A percentile compares a stretch with the other conserved stretches of the same genome.
These are phyloP conservation scores for Accipiter virgatus DNA, from an alignment of 2,113 vertebrate genomes.

Conservation along the genomic window DNA sequence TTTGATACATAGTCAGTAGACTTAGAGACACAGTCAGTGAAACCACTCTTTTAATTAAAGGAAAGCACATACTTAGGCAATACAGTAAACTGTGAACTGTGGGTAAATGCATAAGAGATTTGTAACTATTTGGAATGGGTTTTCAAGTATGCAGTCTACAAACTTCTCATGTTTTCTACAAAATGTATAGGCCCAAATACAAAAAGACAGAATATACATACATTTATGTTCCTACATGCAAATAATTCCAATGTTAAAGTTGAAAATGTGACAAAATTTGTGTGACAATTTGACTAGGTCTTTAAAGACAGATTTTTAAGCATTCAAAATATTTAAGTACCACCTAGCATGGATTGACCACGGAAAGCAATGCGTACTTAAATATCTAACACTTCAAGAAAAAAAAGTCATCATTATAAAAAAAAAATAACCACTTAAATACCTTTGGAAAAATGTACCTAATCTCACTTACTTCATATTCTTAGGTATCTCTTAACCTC, in stretches of 20 bases:
- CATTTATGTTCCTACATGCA: not conserved
- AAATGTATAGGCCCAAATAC: not conserved
- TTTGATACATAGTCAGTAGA: not conserved
- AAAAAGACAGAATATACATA: not conserved
- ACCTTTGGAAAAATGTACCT: not conserved
- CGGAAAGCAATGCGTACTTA: not conserved
- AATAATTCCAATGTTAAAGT: not conserved
- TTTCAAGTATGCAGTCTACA: not conserved
- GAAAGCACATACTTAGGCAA: not conserved
- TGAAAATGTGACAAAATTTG: not conserved
- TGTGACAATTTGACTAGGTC: not conserved
- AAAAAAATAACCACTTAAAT: not conserved
- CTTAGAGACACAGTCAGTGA: not conserved
- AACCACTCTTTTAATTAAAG: not conserved
- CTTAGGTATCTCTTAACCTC: not conserved
- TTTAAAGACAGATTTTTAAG: not conserved
- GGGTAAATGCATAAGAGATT: not conserved
- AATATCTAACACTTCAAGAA: not conserved
- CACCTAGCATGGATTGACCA: not conserved
- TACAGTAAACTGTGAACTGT: not conserved
- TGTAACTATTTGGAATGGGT: not conserved
- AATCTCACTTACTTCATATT: not conserved
- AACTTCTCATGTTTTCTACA: not conserved
- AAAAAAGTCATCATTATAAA: not conserved
- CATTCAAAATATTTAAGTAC: not conserved